These are phyloP conservation scores for Steinernema feltiae DNA, from an alignment of 1,140 invertebrate genomes.

Conservation along the genomic window DNA sequence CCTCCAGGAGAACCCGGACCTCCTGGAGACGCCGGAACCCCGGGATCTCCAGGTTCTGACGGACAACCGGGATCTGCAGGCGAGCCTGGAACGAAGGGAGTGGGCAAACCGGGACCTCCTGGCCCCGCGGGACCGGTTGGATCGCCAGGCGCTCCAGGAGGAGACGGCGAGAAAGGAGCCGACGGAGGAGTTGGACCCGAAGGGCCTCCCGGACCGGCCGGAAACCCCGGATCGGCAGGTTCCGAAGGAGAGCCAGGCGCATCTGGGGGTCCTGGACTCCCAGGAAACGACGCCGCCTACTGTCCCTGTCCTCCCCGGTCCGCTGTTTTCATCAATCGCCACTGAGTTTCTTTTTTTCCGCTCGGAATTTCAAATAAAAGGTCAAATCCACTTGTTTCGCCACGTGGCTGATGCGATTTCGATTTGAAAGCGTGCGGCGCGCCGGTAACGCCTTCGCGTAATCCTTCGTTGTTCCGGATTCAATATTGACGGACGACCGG, in stretches of 20 bases:
- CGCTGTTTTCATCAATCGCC: neutral
- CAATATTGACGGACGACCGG: too few species aligned
- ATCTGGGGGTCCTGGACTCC: conserved; percentile 28
- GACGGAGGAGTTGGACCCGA: conserved; percentile 21
- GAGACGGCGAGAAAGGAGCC: conserved; percentile 21
- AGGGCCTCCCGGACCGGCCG: conserved; percentile 23
- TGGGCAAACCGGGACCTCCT: neutral
- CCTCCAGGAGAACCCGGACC: conserved; percentile 29
- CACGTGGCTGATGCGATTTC: too few species aligned
- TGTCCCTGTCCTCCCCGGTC: conserved; percentile 2
- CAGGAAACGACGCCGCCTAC: conserved; percentile 24
- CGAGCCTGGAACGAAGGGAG: neutral
- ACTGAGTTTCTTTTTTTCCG: conserved; percentile 8
- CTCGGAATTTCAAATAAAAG: conserved; percentile 15
- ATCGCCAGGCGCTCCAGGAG: conserved; percentile 27
- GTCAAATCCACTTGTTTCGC: too few species aligned
- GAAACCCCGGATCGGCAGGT: conserved; percentile 27
- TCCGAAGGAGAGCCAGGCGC: conserved; percentile 30
- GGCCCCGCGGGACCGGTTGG: conserved; percentile 29
- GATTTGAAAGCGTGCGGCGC: too few species aligned
- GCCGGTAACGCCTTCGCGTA: too few species aligned
- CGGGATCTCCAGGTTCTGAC: conserved; percentile 29
- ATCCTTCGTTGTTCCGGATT: too few species aligned
- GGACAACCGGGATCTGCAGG: neutral
- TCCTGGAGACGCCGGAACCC: conserved; percentile 29